Percentiles rank a stretch among this genome's conserved stretches.
These are phyloP conservation scores for Drosophila affinis DNA, from an alignment of 2,888 invertebrate genomes.

Conservation along the genomic window DNA sequence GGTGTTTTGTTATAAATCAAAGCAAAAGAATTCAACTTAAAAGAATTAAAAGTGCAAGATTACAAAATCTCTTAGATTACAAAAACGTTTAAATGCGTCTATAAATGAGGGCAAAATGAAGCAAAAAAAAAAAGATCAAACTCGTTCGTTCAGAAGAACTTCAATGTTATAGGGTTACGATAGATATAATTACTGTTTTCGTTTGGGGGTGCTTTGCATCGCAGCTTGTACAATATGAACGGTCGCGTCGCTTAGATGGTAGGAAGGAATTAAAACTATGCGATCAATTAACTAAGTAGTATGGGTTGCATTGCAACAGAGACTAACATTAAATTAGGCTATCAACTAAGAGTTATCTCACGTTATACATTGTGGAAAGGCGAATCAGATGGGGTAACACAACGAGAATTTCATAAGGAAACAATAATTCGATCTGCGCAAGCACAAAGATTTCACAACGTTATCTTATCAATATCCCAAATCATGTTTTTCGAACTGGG, in stretches of 20 bases:
- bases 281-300: slow-evolving; percentile 46
- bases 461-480: slow-evolving; percentile 20
- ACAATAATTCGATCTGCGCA: slow-evolving; percentile 39
- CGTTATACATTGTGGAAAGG: slow-evolving; percentile 11
- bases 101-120: slow-evolving; percentile 47
- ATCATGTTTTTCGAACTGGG: slow-evolving; percentile 26
- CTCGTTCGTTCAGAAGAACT: slow-evolving; percentile 21
- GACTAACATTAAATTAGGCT: slow-evolving; percentile 60
- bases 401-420: slow-evolving; percentile 37
- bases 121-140: slow-evolving; percentile 23
- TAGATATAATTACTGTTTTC: slow-evolving; percentile 20
- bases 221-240: slow-evolving; percentile 37
- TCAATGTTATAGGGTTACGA: slow-evolving; percentile 7
- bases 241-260: slow-evolving; percentile 37
- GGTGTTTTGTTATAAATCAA: slow-evolving; percentile 51
- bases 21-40: slow-evolving; percentile 58
- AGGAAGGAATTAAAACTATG: slow-evolving; percentile 31
- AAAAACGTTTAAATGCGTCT: slow-evolving; percentile 71
- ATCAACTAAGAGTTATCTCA: slow-evolving; percentile 39
- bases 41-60: slow-evolving; percentile 67
- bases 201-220: slow-evolving; percentile 38
- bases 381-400: slow-evolving; percentile 6
- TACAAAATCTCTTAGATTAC: slow-evolving; percentile 63
- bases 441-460: slow-evolving; percentile 31
- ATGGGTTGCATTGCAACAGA: slow-evolving; percentile 61